Percentiles rank a stretch among this genome's conserved stretches.
phyloP scores from a whole-genome alignment of 2,797 vertebrate genomes.

The Lagocephalus sceleratus region DNA sequence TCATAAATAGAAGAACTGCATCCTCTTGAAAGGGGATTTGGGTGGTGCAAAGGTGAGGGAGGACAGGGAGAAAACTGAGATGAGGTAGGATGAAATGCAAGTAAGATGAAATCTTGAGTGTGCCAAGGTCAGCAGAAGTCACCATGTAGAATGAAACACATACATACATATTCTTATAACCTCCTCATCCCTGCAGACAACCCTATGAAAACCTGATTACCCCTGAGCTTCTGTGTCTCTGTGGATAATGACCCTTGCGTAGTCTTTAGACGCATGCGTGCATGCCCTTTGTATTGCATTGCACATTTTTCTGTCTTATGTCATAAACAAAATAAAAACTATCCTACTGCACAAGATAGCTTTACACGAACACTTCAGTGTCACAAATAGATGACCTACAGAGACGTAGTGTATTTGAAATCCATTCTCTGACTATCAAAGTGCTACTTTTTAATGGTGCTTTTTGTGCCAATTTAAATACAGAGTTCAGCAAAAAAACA shows the following conservation, averaged over 20 bases:
- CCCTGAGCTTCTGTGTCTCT: constrained; percentile 20
- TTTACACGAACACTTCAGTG: constrained; percentile 45
- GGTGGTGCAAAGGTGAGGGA: constrained; percentile 24
- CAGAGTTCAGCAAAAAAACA: constrained; percentile 19
- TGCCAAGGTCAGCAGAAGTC: constrained; percentile 69
- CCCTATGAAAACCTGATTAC: constrained; percentile 60
- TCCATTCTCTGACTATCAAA: constrained; percentile 29
- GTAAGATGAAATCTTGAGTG: constrained; percentile 46
- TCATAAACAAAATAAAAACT: too few relatives aligned
- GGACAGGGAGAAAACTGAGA: constrained; percentile 21
- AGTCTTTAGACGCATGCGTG: too few relatives aligned
- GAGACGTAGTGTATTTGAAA: constrained; percentile 45
- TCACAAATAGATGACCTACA: constrained; percentile 40
- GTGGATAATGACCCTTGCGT: constrained; percentile 2
- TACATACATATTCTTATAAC: constrained; percentile 12
- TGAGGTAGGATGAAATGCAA: constrained; percentile 40
- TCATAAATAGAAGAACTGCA: too few relatives aligned
- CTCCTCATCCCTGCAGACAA: constrained; percentile 48
- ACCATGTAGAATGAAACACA: constrained; percentile 46
- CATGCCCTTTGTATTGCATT: too few relatives aligned
- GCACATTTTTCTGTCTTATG: too few relatives aligned
- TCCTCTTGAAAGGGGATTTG: constrained; percentile 32
- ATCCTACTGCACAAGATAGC: too few relatives aligned
- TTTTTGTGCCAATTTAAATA: background rate
- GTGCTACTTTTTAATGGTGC: constrained; percentile 33